phyloP scores from a whole-genome alignment of 2,797 vertebrate species.

The Rhabdomys pumilio region DNA sequence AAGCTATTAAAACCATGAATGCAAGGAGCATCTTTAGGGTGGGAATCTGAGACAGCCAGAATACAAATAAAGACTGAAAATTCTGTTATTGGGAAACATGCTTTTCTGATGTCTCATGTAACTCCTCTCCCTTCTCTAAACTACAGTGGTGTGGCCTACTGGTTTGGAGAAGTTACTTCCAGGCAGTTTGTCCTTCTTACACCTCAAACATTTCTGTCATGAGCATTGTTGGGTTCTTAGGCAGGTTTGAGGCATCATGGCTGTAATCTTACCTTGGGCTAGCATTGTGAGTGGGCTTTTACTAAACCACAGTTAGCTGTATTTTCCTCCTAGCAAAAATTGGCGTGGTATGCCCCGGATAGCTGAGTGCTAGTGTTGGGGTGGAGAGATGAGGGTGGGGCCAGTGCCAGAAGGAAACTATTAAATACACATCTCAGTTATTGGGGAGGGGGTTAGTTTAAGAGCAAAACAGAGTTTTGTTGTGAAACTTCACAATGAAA shows the following conservation, averaged over 20 bases:
- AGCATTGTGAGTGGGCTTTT: background rate
- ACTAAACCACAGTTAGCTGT: background rate
- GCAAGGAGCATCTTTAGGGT: conserved; percentile 49
- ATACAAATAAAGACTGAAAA: background rate
- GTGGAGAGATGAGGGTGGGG: background rate
- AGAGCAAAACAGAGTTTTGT: conserved; percentile 49
- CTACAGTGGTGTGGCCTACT: background rate
- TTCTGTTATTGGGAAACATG: background rate
- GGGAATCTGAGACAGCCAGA: conserved; percentile 30
- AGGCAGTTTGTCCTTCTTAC: conserved; percentile 34
- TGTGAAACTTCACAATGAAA: conserved; percentile 22
- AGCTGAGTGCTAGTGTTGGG: background rate
- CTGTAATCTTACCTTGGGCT: conserved; percentile 35
- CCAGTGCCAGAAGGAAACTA: background rate
- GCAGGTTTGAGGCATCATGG: background rate
- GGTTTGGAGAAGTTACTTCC: background rate
- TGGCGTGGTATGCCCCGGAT: background rate
- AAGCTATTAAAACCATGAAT: conserved; percentile 37
- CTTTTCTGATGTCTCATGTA: background rate
- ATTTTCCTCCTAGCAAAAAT: conserved; percentile 59
- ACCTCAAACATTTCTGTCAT: background rate
- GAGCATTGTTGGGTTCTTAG: conserved; percentile 29
- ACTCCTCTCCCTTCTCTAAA: background rate
- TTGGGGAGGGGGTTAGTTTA: background rate
- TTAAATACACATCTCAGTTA: background rate